Evolutionary conservation across 1,140 invertebrate species (phyloP).

Genomic region (Sminthurinus signatus): DNA sequence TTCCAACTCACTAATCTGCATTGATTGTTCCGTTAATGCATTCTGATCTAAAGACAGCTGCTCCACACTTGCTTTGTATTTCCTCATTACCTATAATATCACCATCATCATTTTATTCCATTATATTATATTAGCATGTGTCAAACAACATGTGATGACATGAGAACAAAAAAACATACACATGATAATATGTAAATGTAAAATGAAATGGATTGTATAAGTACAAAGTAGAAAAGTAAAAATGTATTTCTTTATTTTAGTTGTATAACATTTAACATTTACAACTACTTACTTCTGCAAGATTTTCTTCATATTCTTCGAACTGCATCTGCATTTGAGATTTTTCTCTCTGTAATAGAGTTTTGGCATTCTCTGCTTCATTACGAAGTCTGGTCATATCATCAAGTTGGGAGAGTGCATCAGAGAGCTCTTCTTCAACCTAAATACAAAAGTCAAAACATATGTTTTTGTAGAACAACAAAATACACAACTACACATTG

Average conservation of each 20-base stretch:
- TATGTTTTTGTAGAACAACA: too few species aligned
- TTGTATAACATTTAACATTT: too few species aligned
- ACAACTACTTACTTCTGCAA: conserved; percentile 59
- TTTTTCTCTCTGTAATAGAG: conserved; percentile 65
- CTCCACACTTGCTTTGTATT: conserved; percentile 79
- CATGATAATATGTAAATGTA: not conserved
- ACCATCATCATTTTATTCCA: too few species aligned
- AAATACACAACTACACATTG: not conserved
- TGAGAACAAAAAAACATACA: not conserved
- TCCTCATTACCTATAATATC: conserved; percentile 67
- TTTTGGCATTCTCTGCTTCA: conserved; percentile 74
- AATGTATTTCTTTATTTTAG: too few species aligned
- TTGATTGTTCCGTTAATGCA: conserved; percentile 69
- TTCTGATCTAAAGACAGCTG: conserved; percentile 77
- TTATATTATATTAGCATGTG: too few species aligned
- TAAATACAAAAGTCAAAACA: conserved; percentile 46
- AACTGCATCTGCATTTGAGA: conserved; percentile 72
- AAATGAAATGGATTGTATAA: too few species aligned
- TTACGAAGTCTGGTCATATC: conserved; percentile 64
- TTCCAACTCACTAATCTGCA: conserved; percentile 69
- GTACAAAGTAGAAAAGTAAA: too few species aligned
- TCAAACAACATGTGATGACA: too few species aligned
- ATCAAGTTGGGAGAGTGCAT: conserved; percentile 69
- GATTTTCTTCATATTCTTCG: conserved; percentile 86
- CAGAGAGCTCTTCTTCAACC: conserved; percentile 69